A percentile compares a stretch with the other conserved stretches of the same genome.
These are phyloP conservation scores for Cryptocephalus primarius DNA, from an alignment of 2,888 invertebrate species.

Conservation along the genomic window DNA sequence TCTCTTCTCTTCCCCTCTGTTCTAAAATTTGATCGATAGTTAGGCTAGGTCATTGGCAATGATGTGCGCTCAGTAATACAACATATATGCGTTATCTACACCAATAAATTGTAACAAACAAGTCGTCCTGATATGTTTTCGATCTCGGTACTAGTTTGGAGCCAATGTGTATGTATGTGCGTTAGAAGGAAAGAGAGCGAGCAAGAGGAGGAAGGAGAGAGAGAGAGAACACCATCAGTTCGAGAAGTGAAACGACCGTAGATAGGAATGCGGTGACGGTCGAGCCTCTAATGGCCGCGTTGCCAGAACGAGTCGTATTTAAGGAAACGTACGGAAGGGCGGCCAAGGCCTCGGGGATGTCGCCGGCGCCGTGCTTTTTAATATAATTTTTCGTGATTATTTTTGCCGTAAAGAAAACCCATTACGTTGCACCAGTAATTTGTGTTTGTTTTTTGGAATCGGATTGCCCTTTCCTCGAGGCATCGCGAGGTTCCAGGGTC, in stretches of 20 bases:
- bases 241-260: slow-evolving; percentile 15
- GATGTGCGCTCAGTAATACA: slow-evolving; percentile 9
- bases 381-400: no score
- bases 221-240: neutral
- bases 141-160: slow-evolving; percentile 15
- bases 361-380: no score
- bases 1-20: no score
- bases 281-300: slow-evolving; percentile 15
- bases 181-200: neutral
- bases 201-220: neutral
- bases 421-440: no score
- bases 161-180: no score
- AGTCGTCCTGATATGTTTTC: slow-evolving; percentile 15
- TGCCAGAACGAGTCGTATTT: slow-evolving; percentile 7
- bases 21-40: neutral
- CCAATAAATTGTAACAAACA: slow-evolving; percentile 21
- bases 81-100: slow-evolving; percentile 12
- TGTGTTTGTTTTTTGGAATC: no score
- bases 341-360: neutral
- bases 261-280: slow-evolving; percentile 27
- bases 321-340: neutral
- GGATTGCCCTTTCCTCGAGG: no score
- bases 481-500: no score
- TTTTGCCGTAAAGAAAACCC: no score
- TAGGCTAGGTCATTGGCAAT: slow-evolving; percentile 14